These are phyloP conservation scores for Pseudorasbora parva DNA, from an alignment of 2,113 vertebrate genomes.

Conservation along the genomic window DNA sequence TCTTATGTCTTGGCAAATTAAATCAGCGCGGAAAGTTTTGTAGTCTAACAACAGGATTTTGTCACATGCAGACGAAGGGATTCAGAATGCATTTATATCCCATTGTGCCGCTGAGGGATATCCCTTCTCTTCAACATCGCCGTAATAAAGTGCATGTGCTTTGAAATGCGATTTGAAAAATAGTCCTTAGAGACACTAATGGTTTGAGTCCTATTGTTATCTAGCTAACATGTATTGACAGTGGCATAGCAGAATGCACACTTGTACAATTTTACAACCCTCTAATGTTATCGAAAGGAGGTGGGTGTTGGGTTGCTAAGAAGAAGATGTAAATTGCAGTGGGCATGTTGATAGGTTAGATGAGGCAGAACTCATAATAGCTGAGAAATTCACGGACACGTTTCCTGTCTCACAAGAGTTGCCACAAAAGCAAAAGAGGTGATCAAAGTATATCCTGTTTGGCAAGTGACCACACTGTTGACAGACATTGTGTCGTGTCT, in stretches of 20 bases:
- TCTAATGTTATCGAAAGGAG: slow-evolving; percentile 28
- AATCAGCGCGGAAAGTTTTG: slow-evolving; percentile 52
- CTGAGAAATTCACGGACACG: slow-evolving; percentile 26
- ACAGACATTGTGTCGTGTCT: slow-evolving; percentile 13
- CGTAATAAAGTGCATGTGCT: slow-evolving; percentile 19
- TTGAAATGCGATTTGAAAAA: slow-evolving; percentile 37
- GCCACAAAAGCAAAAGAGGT: slow-evolving; percentile 1
- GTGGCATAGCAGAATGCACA: slow-evolving; percentile 32
- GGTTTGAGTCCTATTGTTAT: slow-evolving; percentile 36
- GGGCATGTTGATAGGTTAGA: slow-evolving; percentile 9
- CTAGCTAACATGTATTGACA: slow-evolving; percentile 20
- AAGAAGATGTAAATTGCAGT: neutral
- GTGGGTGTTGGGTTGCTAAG: slow-evolving; percentile 35
- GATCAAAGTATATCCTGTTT: slow-evolving; percentile 24
- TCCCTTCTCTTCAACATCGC: neutral
- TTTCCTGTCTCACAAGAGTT: neutral
- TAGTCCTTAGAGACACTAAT: slow-evolving; percentile 33
- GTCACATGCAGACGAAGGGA: slow-evolving; percentile 3
- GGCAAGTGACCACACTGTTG: slow-evolving; percentile 16
- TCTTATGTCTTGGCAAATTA: slow-evolving; percentile 61
- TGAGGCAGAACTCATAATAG: slow-evolving; percentile 34
- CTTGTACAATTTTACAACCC: slow-evolving; percentile 40
- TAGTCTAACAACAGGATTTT: slow-evolving; percentile 59
- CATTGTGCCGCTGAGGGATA: neutral
- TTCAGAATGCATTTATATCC: slow-evolving; percentile 29